Evolutionary conservation across 2,888 invertebrate genomes (phyloP), one percentile per base, ranked within the genome.

Genomic region (Adelphocoris suturalis): DNA sequence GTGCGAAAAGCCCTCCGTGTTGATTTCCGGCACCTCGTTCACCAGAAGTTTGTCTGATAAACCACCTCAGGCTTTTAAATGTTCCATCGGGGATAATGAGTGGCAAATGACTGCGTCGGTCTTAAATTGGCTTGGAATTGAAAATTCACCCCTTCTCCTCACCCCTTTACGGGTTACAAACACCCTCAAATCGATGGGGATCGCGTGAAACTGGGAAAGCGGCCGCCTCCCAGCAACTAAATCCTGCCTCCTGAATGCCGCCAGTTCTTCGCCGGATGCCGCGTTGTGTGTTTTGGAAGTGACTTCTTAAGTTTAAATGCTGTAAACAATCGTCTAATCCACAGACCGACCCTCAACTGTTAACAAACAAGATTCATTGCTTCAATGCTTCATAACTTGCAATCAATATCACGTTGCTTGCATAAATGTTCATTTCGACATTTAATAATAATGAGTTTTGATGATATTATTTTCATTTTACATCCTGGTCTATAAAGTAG

Each of bases 241-340:
- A 57, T 57, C 57, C n/a, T 57, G 57, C 52, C 52, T 14, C 52
- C 52, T 52, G 52, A 16, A 16, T n/a, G n/a, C 57, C 5, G 7
- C 57, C 57, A 57, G 57, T 57, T 57, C 14, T 57, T 57, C 57
- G 57, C 57, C 57, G 57, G 57, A n/a, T 57, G 57, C 19, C 57
- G 57, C 19, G 57, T 57, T n/a, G 57, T 5, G n/a, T 57, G 57
- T n/a, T 57, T n/a, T 57, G n/a, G 57, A 57, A 57, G 57, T n/a
- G n/a, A 57, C 7, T 16, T n/a, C 16, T 57, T 12, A 13, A 7
- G 11, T 11, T 52, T 11, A 11, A 14, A 16, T 52, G 16, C 52
- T 4, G 37, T 37, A 37, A 37, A 37, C 37, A 37, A 4, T 37
- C 37, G 37, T 37, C 3, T 7, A 37, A 37, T 7, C 3, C 7